Conservation (phyloP, 1,140 invertebrate genomes). For the Ostrea edulis region DNA sequence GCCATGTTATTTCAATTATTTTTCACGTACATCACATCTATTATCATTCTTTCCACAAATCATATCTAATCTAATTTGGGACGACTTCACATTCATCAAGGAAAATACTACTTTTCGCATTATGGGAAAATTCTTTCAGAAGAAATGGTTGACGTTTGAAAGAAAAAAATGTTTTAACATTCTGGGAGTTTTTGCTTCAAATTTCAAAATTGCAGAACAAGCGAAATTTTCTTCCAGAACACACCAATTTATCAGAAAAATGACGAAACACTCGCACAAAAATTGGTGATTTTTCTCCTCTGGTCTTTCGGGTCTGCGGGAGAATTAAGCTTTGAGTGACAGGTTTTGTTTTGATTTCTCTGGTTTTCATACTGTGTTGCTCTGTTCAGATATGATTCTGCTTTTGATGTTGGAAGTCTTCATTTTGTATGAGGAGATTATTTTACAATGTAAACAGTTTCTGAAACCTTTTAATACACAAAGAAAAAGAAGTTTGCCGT, state of each 20-base stretch:
- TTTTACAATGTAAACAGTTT: slow-evolving; percentile 42
- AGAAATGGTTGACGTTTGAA: slow-evolving; percentile 4
- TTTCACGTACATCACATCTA: slow-evolving; percentile 35
- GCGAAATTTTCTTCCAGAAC: slow-evolving; percentile 11
- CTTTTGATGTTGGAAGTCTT: slow-evolving; percentile 38
- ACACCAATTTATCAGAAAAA: slow-evolving; percentile 22
- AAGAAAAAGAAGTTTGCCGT: slow-evolving; percentile 7
- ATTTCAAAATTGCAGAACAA: slow-evolving; percentile 28
- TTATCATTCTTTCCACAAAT: slow-evolving; percentile 39
- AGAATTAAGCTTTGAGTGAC: slow-evolving; percentile 17
- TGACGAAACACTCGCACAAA: slow-evolving; percentile 8
- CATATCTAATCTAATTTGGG: slow-evolving; percentile 33
- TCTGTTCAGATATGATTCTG: slow-evolving; percentile 13
- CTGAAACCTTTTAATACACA: slow-evolving; percentile 36
- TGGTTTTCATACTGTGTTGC: background rate
- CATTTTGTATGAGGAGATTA: slow-evolving; percentile 39
- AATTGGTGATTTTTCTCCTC: background rate
- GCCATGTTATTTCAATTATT: slow-evolving; percentile 33
- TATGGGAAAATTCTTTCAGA: slow-evolving; percentile 23
- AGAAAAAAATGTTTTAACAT: background rate
- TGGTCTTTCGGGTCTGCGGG: background rate
- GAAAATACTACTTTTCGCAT: background rate
- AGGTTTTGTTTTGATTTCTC: slow-evolving; percentile 36
- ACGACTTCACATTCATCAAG: slow-evolving; percentile 13
- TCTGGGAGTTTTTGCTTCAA: background rate